Base-by-base conservation (phyloP, 2,888 invertebrate species). In the Teinopalpus imperialis region DNA sequence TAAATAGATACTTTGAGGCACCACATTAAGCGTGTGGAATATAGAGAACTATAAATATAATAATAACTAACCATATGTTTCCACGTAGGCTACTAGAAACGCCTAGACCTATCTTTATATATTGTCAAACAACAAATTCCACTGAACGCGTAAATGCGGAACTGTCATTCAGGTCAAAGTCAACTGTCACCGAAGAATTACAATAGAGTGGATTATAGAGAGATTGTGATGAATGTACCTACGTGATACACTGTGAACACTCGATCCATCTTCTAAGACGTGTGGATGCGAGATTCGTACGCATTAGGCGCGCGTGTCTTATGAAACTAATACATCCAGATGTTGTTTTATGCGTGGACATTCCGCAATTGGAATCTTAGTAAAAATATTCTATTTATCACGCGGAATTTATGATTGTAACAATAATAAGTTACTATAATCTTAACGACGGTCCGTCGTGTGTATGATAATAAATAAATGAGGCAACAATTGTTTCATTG, bases 261-360 rank as follows among this genome's bases (percentile, higher is more conserved):
- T 29, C 43, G 29, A 46, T 40, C 29, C 29, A 46, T 46, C 46
- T 46, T 40, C 29, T 14, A 5, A 27, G 39, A 45, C 45, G 34
- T 45, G 32, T 32, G 20, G 40, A 45, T 40, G 23, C 23, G 40
- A 37, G 30, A 45, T 40, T 45, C 40, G 39, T 21, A 45, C 40
- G 45, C 40, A 39, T 45, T 40, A 40, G 27, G 4, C 31, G 34
- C 34, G 34, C 34, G 26, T 24, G 36, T 36, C 36, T 31, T 16
- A 34, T 23, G n/a, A 30, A 36, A 36, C 7, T 37, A 44, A 37
- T 39, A 20, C 32, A 13, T 14, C 39, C 20, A 32, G 37, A 39
- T 30, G 20, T 21, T 10, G 3, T 8, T 12, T 29, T 14, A 27
- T 34, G 6, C 21, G 21, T 12, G 39, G 21, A 34, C 36, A 37